Evolutionary conservation across 2,888 invertebrate genomes (phyloP).

Genomic region (Lycia hirtaria): DNA sequence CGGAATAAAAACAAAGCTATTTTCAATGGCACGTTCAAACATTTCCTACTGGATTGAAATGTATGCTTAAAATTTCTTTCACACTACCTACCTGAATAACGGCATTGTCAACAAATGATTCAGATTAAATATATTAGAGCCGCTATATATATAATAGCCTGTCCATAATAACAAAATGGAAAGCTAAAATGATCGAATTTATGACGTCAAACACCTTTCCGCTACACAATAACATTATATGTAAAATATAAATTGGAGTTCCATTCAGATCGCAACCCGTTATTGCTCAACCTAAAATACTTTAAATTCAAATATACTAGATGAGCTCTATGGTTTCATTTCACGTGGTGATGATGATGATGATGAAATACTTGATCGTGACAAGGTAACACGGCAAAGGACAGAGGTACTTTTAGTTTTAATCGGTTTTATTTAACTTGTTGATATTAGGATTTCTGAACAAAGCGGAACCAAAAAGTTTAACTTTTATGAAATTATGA

Average conservation of each 20-base stretch:
- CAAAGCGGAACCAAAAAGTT: too few species aligned
- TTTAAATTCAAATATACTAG: too few species aligned
- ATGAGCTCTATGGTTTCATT: too few species aligned
- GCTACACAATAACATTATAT: constrained; percentile 10
- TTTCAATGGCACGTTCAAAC: too few species aligned
- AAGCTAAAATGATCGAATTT: constrained; percentile 22
- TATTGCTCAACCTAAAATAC: not conserved
- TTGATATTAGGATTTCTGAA: too few species aligned
- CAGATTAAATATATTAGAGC: constrained; percentile 34
- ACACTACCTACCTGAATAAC: constrained; percentile 37
- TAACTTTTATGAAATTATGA: too few species aligned
- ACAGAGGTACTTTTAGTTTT: too few species aligned
- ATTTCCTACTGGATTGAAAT: constrained; percentile 9
- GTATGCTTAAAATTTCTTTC: constrained; percentile 27
- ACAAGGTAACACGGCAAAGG: too few species aligned
- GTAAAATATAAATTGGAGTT: constrained; percentile 9
- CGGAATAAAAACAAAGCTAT: too few species aligned
- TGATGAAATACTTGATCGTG: too few species aligned
- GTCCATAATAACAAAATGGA: constrained; percentile 21
- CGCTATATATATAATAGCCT: constrained; percentile 27
- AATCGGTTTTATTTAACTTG: too few species aligned
- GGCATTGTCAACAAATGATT: constrained; percentile 41
- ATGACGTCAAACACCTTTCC: constrained; percentile 11
- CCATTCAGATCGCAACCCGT: not conserved
- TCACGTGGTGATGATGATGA: too few species aligned